Conservation (phyloP, 1,140 invertebrate genomes). For the Papilio polytes region DNA sequence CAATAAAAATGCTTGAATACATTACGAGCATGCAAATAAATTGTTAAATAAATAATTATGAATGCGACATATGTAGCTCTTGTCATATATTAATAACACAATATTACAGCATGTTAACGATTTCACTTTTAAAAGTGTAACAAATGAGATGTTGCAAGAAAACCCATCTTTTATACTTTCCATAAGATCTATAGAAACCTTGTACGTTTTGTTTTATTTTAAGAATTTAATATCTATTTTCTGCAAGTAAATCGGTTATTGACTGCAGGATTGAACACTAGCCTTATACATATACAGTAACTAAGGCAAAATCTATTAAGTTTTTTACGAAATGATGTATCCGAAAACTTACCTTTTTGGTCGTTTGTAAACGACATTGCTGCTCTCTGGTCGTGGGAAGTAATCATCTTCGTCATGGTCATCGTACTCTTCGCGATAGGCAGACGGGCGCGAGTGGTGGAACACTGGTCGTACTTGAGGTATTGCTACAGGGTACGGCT, state of each 20-base stretch:
- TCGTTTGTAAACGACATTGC: conserved; percentile 57
- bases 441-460: conserved; percentile 65
- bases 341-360: conserved; percentile 59
- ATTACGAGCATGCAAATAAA: not conserved
- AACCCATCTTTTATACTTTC: not conserved
- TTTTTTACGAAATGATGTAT: not conserved
- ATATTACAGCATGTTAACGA: too few relatives aligned
- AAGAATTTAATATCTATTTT: too few relatives aligned
- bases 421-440: conserved; percentile 53
- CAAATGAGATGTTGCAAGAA: not conserved
- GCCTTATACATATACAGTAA: too few relatives aligned
- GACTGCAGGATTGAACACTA: too few relatives aligned
- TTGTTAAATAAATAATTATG: not conserved
- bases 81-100: too few relatives aligned
- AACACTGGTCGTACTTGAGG: conserved; percentile 86
- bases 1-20: not conserved
- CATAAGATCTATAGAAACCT: not conserved
- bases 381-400: conserved; percentile 59
- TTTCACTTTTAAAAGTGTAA: too few relatives aligned
- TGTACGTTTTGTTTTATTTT: not conserved
- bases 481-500: conserved; percentile 87
- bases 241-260: too few relatives aligned
- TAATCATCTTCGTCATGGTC: conserved; percentile 66
- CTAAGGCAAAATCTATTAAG: too few relatives aligned
- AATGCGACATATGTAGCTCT: too few relatives aligned